Evolutionary conservation across 2,888 invertebrate genomes (phyloP).

Genomic region (Ditula angustiorana): DNA sequence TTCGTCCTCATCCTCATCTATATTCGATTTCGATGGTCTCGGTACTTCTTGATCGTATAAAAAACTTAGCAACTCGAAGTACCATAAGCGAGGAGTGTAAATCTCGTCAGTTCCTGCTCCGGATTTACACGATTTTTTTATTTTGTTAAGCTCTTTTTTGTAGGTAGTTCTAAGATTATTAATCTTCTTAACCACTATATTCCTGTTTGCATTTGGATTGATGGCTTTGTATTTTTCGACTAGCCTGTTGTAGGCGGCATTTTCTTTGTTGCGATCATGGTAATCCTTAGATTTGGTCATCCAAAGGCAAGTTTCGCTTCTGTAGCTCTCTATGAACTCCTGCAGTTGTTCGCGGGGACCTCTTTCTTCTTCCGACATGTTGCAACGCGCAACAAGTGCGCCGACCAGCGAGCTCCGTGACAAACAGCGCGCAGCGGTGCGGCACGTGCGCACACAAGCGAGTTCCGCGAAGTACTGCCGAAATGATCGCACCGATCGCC

Average conservation of each 20-base stretch:
- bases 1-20: slow-evolving; percentile 11
- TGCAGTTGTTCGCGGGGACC: slow-evolving; percentile 29
- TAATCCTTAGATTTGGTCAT: slow-evolving; percentile 15
- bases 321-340: slow-evolving; percentile 39
- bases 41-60: slow-evolving; percentile 23
- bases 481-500: slow-evolving; percentile 12
- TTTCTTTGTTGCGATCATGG: slow-evolving; percentile 38
- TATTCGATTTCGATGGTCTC: slow-evolving; percentile 10
- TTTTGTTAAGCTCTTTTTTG: slow-evolving; percentile 37
- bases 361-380: slow-evolving; percentile 7
- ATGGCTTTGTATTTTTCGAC: slow-evolving; percentile 35
- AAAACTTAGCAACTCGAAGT: slow-evolving; percentile 11
- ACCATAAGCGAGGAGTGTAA: not conserved
- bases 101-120: slow-evolving; percentile 11
- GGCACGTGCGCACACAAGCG: too few species aligned
- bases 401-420: slow-evolving; percentile 13
- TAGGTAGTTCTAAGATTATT: slow-evolving; percentile 32
- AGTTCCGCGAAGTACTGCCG: slow-evolving; percentile 17
- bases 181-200: slow-evolving; percentile 28
- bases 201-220: slow-evolving; percentile 31
- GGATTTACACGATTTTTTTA: slow-evolving; percentile 29
- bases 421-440: too few species aligned
- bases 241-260: slow-evolving; percentile 38
- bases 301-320: slow-evolving; percentile 37
- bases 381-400: not conserved